These are phyloP conservation scores for Porites lobata DNA, from an alignment of 92 coral and sea anemone species.

Conservation along the genomic window DNA sequence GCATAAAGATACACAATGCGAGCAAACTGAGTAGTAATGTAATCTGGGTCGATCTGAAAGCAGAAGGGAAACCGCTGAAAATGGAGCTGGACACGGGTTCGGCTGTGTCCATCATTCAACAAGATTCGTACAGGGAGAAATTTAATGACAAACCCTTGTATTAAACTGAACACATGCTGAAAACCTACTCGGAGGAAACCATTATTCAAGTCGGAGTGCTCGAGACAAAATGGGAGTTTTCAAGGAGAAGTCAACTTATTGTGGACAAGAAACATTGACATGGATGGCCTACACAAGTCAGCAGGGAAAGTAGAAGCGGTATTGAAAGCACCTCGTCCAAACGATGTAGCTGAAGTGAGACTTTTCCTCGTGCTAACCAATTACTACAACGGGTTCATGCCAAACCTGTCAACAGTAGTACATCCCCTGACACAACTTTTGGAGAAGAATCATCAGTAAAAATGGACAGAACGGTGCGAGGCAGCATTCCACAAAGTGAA, in stretches of 20 bases:
- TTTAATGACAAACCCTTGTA: no score
- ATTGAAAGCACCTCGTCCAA: slow-evolving; percentile 47
- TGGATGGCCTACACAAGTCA: slow-evolving; percentile 53
- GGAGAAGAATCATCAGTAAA: slow-evolving; percentile 45
- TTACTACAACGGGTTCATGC: slow-evolving; percentile 62
- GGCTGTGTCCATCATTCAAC: no score
- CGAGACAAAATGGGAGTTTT: slow-evolving; percentile 8
- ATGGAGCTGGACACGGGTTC: no score
- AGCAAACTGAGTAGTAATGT: no score
- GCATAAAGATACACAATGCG: no score
- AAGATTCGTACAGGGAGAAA: no score
- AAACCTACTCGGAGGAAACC: no score
- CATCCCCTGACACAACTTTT: slow-evolving; percentile 60
- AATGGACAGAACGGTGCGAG: slow-evolving; percentile 51
- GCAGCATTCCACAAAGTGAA: slow-evolving; percentile 33
- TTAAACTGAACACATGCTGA: no score
- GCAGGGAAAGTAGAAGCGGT: slow-evolving; percentile 54
- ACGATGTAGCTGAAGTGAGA: slow-evolving; percentile 42
- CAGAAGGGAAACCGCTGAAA: no score
- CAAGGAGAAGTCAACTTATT: neutral
- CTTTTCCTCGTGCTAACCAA: slow-evolving; percentile 43
- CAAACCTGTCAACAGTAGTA: slow-evolving; percentile 60
- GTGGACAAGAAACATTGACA: slow-evolving; percentile 27
- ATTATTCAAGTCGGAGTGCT: no score
- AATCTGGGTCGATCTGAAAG: no score